Base-by-base conservation (phyloP, 2,797 vertebrate genomes). In the Octomys mimax region DNA sequence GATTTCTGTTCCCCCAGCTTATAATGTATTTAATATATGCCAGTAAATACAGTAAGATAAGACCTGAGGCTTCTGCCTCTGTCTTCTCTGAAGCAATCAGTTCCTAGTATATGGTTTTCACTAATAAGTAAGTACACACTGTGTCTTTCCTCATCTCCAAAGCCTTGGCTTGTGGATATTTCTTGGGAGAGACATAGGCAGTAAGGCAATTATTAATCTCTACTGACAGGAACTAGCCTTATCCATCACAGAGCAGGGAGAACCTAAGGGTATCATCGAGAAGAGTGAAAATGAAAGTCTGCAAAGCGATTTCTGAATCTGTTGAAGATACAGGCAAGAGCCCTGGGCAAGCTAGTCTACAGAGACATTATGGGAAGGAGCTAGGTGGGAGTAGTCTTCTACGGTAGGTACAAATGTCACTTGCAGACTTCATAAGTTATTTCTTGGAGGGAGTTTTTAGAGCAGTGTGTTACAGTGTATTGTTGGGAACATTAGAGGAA, bases 321-420 rank as follows among this genome's bases (percentile, higher is more conserved):
- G n/a, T 49, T 49, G n/a, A 64, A 77, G 42, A 49, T 26, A 26
- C 28, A 42, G 21, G 31, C 5, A 73, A 78, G 5, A 42, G 4
- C 8, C 8, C 11, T 0, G 6, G 21, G 13, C 36, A 12, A 2
- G 10, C 18, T n/a, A 36, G 4, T 36, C 36, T 62, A 12, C 42
- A 22, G 21, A 39, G 61, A 4, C 54, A 75, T 39, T 49, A 21
- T 77, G 12, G 18, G 11, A 61, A 62, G 22, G 28, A 62, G 28
- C 31, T 24, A 16, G 19, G 2, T 62, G 31, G 39, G 39, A 62
- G 26, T 33, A 46, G 7, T 9, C 12, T 88, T 78, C 31, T 26
- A 39, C 5, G 31, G 39, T 77, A 64, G 49, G 31, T 64, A 77
- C 21, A 62, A 61, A 77, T 49, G 13, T 16, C 31, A 16, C 31